Evolutionary conservation across 2,888 invertebrate species (phyloP).

Genomic region (Tuta absoluta): DNA sequence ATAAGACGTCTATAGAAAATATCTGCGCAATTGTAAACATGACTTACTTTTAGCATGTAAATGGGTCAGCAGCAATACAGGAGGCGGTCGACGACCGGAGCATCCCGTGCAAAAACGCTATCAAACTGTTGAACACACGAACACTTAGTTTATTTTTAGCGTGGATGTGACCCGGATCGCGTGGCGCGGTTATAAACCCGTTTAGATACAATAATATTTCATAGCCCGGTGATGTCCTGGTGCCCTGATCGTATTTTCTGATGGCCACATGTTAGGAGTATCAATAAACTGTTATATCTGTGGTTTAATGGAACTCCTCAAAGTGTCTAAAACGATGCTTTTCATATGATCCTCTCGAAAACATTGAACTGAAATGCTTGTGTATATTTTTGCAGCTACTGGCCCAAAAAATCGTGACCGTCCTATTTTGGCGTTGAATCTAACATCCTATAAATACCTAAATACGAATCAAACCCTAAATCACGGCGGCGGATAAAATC

Average conservation of each 20-base stretch:
- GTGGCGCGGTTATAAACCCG: slow-evolving; percentile 56
- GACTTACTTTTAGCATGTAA: slow-evolving; percentile 34
- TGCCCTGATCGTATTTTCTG: no score
- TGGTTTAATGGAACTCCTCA: background rate
- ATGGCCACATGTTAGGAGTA: slow-evolving; percentile 38
- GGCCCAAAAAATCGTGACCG: background rate
- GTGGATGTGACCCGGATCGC: slow-evolving; percentile 54
- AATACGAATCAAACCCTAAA: slow-evolving; percentile 19
- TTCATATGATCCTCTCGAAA: background rate
- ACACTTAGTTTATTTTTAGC: slow-evolving; percentile 61
- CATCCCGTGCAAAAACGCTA: slow-evolving; percentile 53
- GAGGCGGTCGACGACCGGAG: slow-evolving; percentile 49
- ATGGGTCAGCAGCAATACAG: slow-evolving; percentile 47
- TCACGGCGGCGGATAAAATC: background rate
- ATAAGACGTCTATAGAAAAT: background rate
- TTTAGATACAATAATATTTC: slow-evolving; percentile 48
- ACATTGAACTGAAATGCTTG: no score
- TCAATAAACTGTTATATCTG: slow-evolving; percentile 3
- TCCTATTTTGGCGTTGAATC: slow-evolving; percentile 3
- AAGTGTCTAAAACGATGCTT: background rate
- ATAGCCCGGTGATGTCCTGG: slow-evolving; percentile 53
- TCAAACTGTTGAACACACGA: slow-evolving; percentile 52
- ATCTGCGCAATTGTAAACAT: slow-evolving; percentile 5
- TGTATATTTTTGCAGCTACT: no score
- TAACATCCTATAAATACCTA: slow-evolving; percentile 14